phyloP scores from a whole-genome alignment of 2,888 invertebrate species.

The Cartodere bifasciata region DNA sequence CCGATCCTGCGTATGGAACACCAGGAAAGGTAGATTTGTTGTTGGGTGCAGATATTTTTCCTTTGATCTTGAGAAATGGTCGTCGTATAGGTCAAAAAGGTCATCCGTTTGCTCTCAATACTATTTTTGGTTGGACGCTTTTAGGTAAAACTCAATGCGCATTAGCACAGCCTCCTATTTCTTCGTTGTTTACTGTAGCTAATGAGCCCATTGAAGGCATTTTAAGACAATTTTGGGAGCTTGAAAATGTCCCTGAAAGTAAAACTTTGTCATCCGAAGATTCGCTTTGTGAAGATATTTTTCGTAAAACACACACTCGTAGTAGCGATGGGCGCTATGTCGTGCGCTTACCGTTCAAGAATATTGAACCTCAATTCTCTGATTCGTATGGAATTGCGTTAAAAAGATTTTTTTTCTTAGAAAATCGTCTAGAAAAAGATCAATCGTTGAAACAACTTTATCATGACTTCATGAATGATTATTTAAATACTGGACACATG shows the following conservation, averaged over 20 bases:
- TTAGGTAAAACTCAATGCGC: too few species aligned
- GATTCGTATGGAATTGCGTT: constrained; percentile 4
- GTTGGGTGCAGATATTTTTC: too few species aligned
- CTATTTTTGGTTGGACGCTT: too few species aligned
- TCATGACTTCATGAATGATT: constrained; percentile 11
- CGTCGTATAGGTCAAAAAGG: too few species aligned
- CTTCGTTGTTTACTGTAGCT: too few species aligned
- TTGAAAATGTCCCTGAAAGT: constrained; percentile 3
- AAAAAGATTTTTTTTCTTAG: constrained; percentile 3
- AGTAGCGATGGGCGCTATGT: constrained; percentile 2
- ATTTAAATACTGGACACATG: constrained; percentile 11
- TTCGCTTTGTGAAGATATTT: neutral
- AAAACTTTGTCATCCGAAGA: constrained; percentile 3
- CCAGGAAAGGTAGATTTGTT: too few species aligned
- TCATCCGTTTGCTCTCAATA: too few species aligned
- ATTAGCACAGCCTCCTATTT: too few species aligned
- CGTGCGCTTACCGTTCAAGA: constrained; percentile 3
- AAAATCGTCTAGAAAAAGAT: constrained; percentile 3
- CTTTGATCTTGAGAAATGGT: too few species aligned
- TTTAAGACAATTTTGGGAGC: constrained; percentile 4
- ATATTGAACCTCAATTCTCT: neutral
- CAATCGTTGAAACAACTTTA: neutral
- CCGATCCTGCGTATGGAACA: too few species aligned
- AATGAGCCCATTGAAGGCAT: neutral
- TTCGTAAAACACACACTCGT: constrained; percentile 1